Evolutionary conservation across 2,797 vertebrate species (phyloP).

Genomic region (Enteromius anoplus): DNA sequence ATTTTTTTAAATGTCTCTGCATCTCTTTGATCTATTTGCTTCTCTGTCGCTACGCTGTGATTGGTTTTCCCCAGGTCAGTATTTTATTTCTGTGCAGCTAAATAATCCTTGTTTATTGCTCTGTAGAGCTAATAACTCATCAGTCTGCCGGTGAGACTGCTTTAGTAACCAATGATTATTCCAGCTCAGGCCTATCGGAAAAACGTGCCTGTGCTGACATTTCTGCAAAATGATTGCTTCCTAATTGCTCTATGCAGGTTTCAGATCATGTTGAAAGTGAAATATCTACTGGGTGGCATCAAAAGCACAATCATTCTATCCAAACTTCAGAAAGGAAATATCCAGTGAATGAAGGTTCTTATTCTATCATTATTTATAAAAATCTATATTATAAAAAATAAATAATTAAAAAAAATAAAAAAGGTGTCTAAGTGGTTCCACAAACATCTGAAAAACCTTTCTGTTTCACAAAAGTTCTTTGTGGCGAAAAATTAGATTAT

Average conservation of each 20-base stretch:
- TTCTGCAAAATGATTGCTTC: neutral
- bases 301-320: neutral
- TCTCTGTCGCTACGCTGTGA: neutral
- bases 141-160: neutral
- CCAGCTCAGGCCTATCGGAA: neutral
- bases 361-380: neutral
- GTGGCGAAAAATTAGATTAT: neutral
- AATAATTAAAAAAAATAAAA: too few relatives aligned
- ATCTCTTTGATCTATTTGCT: neutral
- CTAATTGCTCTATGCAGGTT: neutral
- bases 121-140: conserved; percentile 3
- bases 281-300: neutral
- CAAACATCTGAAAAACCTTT: neutral
- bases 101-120: neutral
- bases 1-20: neutral
- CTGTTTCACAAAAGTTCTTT: neutral
- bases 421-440: neutral
- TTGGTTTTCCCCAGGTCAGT: conserved; percentile 14
- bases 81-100: neutral
- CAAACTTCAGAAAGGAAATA: neutral
- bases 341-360: neutral
- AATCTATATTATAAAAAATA: too few relatives aligned
- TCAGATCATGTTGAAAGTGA: neutral
- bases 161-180: neutral
- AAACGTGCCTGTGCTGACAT: neutral